Base-by-base conservation (phyloP, 2,113 vertebrate species). In the Anoura caudifer region DNA sequence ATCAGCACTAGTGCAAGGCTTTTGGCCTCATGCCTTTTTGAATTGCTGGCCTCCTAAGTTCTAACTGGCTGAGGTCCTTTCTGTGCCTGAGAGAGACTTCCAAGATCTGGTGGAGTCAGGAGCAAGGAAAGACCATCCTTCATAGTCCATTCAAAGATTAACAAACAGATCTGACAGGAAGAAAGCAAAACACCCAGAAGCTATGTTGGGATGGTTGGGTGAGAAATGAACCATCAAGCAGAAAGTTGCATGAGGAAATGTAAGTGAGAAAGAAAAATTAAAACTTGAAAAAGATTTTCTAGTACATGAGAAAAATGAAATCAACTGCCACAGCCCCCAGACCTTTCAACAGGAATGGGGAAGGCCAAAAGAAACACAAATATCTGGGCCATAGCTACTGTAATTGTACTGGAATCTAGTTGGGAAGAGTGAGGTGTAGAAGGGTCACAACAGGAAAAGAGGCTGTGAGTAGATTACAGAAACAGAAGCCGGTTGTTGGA, bases 11-110 rank as follows among this genome's bases (percentile, higher is more conserved):
- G 12, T 41, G 4, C 4, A 79, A 33, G 43, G 6, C 38, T 86
- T 96, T 95, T 97, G 69, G 69, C 43, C 12, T 15, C 61, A 0
- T 28, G 28, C 16, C 28, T 88, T 95, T 36, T 97, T 33, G 33
- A 95, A 45, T 43, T 75, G 59, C 50, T 20, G 56, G 11, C 11
- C 26, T 77, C 91, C 59, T 54, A 69, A 69, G 6, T 61, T 73
- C 22, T 92, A 76, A 82, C 20, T 43, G 33, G 67, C 73, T 83
- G 17, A 26, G 17, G 56, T 24, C 47, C 12, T 15, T 91, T 86
- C 75, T 70, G 33, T 87, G 69, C 69, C 28, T 43, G 15, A 20
- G 20, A 9, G 16, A 45, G 10, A 69, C 47, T 73, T 75, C 19
- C 61, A 80, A 87, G 63, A 69, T 75, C 63, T 90, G 14, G 16